A percentile compares a stretch with the other conserved stretches of the same genome.
These are phyloP conservation scores for Genyomyrus donnyi DNA, from an alignment of 2,113 vertebrate genomes.

Conservation along the genomic window DNA sequence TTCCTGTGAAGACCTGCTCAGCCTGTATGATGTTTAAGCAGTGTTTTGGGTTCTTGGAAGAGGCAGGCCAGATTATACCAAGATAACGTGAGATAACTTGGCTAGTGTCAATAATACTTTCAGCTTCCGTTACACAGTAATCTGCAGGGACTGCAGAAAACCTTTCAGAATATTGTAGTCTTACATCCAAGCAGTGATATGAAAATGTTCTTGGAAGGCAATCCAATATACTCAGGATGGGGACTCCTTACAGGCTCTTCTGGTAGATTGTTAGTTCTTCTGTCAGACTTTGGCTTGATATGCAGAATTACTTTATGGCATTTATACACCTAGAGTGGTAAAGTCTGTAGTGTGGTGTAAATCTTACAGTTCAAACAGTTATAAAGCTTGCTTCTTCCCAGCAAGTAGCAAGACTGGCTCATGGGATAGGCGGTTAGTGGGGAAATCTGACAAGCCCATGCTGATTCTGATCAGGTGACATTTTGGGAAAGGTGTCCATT, in stretches of 20 bases:
- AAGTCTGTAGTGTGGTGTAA: background rate
- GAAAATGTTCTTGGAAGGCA: background rate
- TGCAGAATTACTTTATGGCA: background rate
- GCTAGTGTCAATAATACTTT: background rate
- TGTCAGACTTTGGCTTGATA: background rate
- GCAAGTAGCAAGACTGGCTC: background rate
- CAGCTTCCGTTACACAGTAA: background rate
- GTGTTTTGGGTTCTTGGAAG: background rate
- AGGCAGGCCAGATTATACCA: background rate
- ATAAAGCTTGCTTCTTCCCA: background rate
- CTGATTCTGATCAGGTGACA: background rate
- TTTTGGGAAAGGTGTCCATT: background rate
- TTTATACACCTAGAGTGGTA: background rate
- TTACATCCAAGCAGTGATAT: background rate
- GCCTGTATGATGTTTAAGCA: too few relatives aligned
- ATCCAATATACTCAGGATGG: background rate
- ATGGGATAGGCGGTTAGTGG: background rate
- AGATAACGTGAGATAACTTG: background rate
- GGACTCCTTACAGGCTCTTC: background rate
- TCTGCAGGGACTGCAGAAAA: background rate
- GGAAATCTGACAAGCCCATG: background rate
- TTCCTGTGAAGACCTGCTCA: background rate
- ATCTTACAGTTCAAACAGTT: background rate
- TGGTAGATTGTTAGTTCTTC: background rate
- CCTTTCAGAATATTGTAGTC: background rate